Percentiles rank a stretch among this genome's conserved stretches.
phyloP scores from a whole-genome alignment of 1,140 invertebrate genomes.

The Sarcophaga bullata region DNA sequence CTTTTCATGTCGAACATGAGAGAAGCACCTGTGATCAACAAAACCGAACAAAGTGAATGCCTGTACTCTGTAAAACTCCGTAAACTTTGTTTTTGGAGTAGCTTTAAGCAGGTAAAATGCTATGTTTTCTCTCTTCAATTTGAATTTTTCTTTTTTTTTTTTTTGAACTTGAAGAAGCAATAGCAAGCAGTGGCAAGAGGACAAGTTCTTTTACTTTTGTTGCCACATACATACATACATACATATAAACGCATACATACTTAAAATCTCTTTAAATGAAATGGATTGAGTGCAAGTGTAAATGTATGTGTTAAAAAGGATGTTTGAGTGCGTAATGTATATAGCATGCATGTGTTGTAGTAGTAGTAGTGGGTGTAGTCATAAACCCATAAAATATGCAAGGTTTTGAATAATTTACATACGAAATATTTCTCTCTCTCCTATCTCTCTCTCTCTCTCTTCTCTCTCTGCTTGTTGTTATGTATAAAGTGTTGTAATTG shows the following conservation, averaged over 20 bases:
- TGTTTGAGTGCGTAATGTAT: too few relatives aligned
- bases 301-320: too few relatives aligned
- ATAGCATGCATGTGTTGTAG: too few relatives aligned
- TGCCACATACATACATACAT: background rate
- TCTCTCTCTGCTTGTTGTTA: too few relatives aligned
- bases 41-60: background rate
- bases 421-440: background rate
- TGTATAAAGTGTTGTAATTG: too few relatives aligned
- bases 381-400: slow-evolving; percentile 18
- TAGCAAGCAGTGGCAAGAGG: background rate
- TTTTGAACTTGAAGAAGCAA: background rate
- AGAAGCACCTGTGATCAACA: background rate
- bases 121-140: background rate
- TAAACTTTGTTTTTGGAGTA: background rate
- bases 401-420: slow-evolving; percentile 24
- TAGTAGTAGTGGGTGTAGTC: background rate
- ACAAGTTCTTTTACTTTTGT: slow-evolving; percentile 4
- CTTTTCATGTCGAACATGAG: slow-evolving; percentile 14
- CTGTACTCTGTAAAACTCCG: background rate
- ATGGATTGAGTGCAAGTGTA: too few relatives aligned
- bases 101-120: background rate
- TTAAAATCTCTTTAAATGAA: too few relatives aligned
- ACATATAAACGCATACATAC: background rate
- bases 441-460: too few relatives aligned
- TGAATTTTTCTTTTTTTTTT: background rate